Evolutionary conservation across 1,140 invertebrate genomes (phyloP).

Genomic region (Zeugodacus cucurbitae): DNA sequence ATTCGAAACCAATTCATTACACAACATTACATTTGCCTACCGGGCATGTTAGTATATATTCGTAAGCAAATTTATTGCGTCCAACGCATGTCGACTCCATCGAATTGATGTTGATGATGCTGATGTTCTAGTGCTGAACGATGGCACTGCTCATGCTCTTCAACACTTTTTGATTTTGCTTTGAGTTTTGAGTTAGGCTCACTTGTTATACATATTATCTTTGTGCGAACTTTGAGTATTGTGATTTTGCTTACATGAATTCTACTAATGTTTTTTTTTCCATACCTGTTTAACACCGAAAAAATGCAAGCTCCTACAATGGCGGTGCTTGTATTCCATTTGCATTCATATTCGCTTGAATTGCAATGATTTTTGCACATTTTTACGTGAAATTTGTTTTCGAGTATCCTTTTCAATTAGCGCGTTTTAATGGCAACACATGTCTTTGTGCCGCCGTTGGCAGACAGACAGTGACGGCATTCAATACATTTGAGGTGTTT

Average conservation of each 20-base stretch:
- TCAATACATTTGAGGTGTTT: neutral
- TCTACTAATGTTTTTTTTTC: neutral
- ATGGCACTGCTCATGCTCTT: neutral
- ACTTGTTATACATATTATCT: neutral
- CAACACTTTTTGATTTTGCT: neutral
- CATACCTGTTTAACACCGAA: neutral
- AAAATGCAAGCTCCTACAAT: neutral
- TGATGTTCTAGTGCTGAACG: neutral
- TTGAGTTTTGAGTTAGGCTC: neutral
- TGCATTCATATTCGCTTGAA: conserved; percentile 11
- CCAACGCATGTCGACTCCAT: neutral
- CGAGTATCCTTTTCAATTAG: conserved; percentile 30
- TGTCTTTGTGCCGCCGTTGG: neutral
- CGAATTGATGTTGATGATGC: neutral
- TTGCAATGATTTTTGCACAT: conserved; percentile 31
- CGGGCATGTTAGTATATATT: too few relatives aligned
- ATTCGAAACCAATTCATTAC: too few relatives aligned
- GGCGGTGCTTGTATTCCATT: neutral
- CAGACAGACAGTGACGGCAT: neutral
- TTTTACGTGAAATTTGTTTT: neutral
- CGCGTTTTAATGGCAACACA: conserved; percentile 30
- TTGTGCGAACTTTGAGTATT: neutral
- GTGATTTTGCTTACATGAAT: neutral
- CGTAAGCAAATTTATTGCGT: too few relatives aligned
- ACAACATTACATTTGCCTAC: too few relatives aligned